Evolutionary conservation across 2,888 invertebrate species (phyloP).

Genomic region (Ditula angustiorana): DNA sequence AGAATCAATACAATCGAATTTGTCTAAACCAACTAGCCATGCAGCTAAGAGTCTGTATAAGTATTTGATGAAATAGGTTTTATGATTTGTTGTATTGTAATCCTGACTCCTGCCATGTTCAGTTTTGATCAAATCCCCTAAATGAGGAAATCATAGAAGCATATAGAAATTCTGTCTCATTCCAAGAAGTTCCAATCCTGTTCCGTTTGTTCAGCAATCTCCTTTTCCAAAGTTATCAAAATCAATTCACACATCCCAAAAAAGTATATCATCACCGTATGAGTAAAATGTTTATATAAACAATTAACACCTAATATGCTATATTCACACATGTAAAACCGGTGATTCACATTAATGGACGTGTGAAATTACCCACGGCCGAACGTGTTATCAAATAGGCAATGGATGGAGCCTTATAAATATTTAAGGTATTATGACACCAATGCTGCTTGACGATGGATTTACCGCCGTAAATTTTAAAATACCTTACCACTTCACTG

Average conservation of each 20-base stretch:
- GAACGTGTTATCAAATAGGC: neutral
- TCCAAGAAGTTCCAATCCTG: neutral
- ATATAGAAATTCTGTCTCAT: neutral
- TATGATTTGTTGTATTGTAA: no score
- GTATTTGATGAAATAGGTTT: no score
- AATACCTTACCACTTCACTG: neutral
- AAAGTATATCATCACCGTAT: conserved; percentile 3
- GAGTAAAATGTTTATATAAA: neutral
- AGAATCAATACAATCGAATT: no score
- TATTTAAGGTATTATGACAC: neutral
- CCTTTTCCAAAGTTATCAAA: neutral
- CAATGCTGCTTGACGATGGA: neutral
- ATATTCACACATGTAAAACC: conserved; percentile 9
- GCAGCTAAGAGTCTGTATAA: no score
- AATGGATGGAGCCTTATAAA: neutral
- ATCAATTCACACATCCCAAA: conserved; percentile 22
- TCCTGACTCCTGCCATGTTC: no score
- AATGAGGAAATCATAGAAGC: no score
- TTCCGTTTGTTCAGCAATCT: neutral
- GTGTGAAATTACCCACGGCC: conserved; percentile 24
- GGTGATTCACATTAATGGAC: conserved; percentile 18
- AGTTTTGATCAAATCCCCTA: neutral
- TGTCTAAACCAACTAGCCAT: no score
- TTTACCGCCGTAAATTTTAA: neutral
- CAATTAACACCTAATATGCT: conserved; percentile 13